Conservation (phyloP, 2,888 invertebrate species). For the Stomorhina lunata region DNA sequence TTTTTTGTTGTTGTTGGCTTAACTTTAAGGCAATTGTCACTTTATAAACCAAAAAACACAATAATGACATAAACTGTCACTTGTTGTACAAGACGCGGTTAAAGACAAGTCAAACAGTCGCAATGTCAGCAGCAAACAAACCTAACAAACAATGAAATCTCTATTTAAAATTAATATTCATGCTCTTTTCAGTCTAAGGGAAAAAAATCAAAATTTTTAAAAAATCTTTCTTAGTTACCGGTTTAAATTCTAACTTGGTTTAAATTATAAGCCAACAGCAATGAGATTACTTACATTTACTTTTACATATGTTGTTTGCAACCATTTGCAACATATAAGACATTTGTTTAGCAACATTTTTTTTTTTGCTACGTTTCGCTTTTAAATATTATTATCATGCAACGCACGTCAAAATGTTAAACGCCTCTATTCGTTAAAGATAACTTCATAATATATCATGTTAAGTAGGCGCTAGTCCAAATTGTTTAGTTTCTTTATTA, state of each 20-base stretch:
- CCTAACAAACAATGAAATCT: conserved; percentile 47
- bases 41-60: conserved; percentile 52
- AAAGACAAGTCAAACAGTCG: neutral
- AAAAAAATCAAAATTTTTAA: conserved; percentile 1
- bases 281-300: too few species aligned
- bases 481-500: conserved; percentile 54
- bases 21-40: conserved; percentile 46
- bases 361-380: neutral
- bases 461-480: conserved; percentile 69
- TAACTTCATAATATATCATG: conserved; percentile 67
- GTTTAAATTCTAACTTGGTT: neutral
- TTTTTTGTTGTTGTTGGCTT: conserved; percentile 31
- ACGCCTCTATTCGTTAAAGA: conserved; percentile 67
- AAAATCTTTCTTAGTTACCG: conserved; percentile 25
- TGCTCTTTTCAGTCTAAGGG: neutral
- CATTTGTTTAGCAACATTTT: conserved; percentile 37
- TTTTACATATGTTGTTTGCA: too few species aligned
- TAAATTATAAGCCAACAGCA: neutral
- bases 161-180: conserved; percentile 33
- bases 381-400: conserved; percentile 67
- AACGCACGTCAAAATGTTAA: conserved; percentile 68
- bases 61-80: conserved; percentile 63
- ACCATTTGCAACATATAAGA: conserved; percentile 42
- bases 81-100: conserved; percentile 39
- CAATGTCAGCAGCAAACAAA: neutral